Percentiles rank a stretch among this genome's conserved stretches.
phyloP scores from a whole-genome alignment of 2,113 vertebrate species.

The Platichthys stellatus region DNA sequence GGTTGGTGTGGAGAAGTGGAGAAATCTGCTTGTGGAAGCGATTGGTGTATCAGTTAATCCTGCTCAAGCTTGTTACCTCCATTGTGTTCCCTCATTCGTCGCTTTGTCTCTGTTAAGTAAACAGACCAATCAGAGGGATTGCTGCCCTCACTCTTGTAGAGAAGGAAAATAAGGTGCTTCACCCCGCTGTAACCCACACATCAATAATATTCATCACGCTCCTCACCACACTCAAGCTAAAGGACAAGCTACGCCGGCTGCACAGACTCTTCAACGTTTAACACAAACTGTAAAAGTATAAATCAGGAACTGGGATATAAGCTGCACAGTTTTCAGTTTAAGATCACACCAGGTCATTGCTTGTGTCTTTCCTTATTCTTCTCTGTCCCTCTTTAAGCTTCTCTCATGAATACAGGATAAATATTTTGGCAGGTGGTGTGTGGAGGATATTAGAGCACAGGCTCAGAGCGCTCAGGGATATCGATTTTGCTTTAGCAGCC shows the following conservation, averaged over 20 bases:
- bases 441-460: constrained; percentile 72
- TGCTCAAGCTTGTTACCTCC: not conserved
- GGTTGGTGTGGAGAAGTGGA: constrained; percentile 14
- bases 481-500: constrained; percentile 72
- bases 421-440: constrained; percentile 78
- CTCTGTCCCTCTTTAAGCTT: constrained; percentile 35
- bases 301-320: constrained; percentile 12
- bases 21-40: not conserved
- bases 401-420: constrained; percentile 65
- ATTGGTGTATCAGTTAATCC: constrained; percentile 24
- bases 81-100: constrained; percentile 25
- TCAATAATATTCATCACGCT: constrained; percentile 54
- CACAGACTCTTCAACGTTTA: constrained; percentile 13
- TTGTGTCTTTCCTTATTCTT: constrained; percentile 32
- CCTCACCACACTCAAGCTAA: constrained; percentile 8
- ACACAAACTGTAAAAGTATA: constrained; percentile 30
- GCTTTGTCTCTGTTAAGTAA: constrained; percentile 39
- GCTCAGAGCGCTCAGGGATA: constrained; percentile 61
- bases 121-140: constrained; percentile 44
- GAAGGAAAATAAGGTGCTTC: constrained; percentile 31
- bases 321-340: constrained; percentile 12
- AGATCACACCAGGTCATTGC: constrained; percentile 3
- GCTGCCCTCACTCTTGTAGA: constrained; percentile 20
- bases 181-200: constrained; percentile 26
- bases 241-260: not conserved